These are phyloP conservation scores for Pogonomyrmex barbatus DNA, from an alignment of 1,140 invertebrate genomes.

Conservation along the genomic window DNA sequence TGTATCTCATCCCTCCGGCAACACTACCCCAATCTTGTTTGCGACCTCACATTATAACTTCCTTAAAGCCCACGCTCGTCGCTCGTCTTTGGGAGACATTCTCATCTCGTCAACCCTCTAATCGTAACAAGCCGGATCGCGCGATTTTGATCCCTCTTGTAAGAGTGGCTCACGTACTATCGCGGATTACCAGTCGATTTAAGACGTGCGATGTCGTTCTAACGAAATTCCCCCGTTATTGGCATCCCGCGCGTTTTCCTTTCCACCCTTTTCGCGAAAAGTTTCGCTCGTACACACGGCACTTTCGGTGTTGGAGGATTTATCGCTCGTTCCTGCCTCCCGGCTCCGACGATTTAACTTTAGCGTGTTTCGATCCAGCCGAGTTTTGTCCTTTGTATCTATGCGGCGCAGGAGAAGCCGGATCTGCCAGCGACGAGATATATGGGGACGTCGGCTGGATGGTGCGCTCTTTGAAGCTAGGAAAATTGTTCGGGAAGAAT, in stretches of 20 bases:
- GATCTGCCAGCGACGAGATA: constrained; percentile 49
- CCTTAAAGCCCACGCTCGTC: constrained; percentile 19
- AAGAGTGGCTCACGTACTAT: constrained; percentile 37
- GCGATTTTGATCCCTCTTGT: constrained; percentile 51
- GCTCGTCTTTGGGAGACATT: constrained; percentile 31
- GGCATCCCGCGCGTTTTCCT: constrained; percentile 14
- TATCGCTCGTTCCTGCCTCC: constrained; percentile 51
- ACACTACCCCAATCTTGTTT: constrained; percentile 75
- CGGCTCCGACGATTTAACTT: constrained; percentile 61
- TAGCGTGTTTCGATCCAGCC: constrained; percentile 54
- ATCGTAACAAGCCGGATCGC: constrained; percentile 37
- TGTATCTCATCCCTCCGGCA: constrained; percentile 42
- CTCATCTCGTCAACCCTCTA: constrained; percentile 9
- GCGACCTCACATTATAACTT: constrained; percentile 79
- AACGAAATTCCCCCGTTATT: constrained; percentile 36
- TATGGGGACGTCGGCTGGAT: constrained; percentile 19
- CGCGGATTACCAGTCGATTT: constrained; percentile 59
- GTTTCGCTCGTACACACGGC: constrained; percentile 13
- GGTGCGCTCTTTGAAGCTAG: constrained; percentile 44
- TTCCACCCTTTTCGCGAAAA: constrained; percentile 21
- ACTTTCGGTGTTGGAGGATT: constrained; percentile 41
- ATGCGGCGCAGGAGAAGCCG: constrained; percentile 35
- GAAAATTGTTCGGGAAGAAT: constrained; percentile 50
- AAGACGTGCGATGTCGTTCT: constrained; percentile 3
- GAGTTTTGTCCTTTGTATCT: constrained; percentile 63